Evolutionary conservation across 2,113 vertebrate genomes (phyloP), one percentile per base, ranked within the genome.

Genomic region (Muscicapa adusta): DNA sequence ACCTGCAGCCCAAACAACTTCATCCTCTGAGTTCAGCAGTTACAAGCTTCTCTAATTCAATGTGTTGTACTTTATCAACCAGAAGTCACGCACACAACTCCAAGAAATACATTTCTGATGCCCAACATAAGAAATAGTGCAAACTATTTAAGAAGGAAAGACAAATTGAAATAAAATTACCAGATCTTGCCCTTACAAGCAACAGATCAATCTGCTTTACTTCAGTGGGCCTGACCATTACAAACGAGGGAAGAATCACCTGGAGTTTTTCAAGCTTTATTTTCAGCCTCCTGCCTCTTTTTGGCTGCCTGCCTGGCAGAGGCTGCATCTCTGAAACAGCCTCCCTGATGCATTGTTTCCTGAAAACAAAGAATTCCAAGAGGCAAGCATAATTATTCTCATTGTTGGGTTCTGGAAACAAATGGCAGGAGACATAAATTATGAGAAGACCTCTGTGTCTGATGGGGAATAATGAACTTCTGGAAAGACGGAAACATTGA

Each of bases 301-400:
- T 85, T 94, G 96, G 82, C 72, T 81, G 79, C 3, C 78, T 96
- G 88, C 88, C 82, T 74, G 61, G 2, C 6, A 94, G 58, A 83
- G 65, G 45, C 60, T 94, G 51, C 60, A 29, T 62, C 89, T 61
- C 84, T 88, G 87, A 61, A 91, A 75, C 18, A 87, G 74, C 62
- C 58, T 94, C 82, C 68, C 68, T 60, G 57, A 71, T 61, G 85
- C 40, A 94, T 68, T 93, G 94, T 89, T 96, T 95, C 91, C 88
- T 81, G 91, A 94, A 96, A 94, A 90, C 63, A 91, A 96, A 80
- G 94, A 94, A 74, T 53, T 93, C 60, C 67, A 86, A 94, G 78
- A 91, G 78, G 72, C 75, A 71, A 80, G 93, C 43, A 25, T 63
- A 91, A 95, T 91, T 88, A 94, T 70, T 88, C 93, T 93, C 85